Percentiles rank a stretch among this genome's conserved stretches.
phyloP scores from a whole-genome alignment of 2,888 invertebrate genomes.

The Nymphalis urticae region DNA sequence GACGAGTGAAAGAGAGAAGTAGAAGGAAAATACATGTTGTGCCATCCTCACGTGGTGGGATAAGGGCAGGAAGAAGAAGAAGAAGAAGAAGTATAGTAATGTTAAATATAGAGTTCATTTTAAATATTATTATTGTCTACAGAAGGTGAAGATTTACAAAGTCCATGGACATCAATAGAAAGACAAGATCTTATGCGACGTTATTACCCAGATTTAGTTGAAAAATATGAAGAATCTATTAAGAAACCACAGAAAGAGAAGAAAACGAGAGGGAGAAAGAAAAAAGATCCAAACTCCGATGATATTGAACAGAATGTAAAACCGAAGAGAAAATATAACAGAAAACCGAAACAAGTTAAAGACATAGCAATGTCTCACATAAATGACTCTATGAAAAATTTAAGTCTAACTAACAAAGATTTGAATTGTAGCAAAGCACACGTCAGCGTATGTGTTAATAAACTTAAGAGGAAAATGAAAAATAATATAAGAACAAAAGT shows the following conservation, averaged over 20 bases:
- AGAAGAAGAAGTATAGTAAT: too few relatives aligned
- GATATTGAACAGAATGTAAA: conserved; percentile 51
- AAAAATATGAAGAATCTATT: conserved; percentile 78
- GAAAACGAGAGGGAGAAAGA: conserved; percentile 56
- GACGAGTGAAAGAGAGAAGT: too few relatives aligned
- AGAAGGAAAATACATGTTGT: too few relatives aligned
- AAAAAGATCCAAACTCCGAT: conserved; percentile 48
- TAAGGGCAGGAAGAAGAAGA: too few relatives aligned
- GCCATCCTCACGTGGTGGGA: too few relatives aligned
- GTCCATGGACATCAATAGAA: conserved; percentile 85
- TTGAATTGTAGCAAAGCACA: conserved; percentile 57
- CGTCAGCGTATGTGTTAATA: conserved; percentile 66
- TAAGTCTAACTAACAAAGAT: conserved; percentile 48
- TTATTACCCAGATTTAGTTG: conserved; percentile 84
- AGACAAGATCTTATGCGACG: conserved; percentile 83
- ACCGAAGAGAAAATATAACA: conserved; percentile 68
- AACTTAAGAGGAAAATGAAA: conserved; percentile 68
- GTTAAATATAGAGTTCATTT: too few relatives aligned
- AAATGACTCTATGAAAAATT: conserved; percentile 53
- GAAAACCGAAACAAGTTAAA: conserved; percentile 54
- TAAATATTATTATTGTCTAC: conserved; percentile 21
- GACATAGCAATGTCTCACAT: conserved; percentile 45
- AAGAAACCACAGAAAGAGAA: conserved; percentile 79
- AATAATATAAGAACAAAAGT: conserved; percentile 50
- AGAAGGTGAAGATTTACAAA: conserved; percentile 73